A percentile compares a stretch with the other conserved stretches of the same genome.
Conservation (phyloP, 2,888 invertebrate species). For the Keiferia lycopersicella region DNA sequence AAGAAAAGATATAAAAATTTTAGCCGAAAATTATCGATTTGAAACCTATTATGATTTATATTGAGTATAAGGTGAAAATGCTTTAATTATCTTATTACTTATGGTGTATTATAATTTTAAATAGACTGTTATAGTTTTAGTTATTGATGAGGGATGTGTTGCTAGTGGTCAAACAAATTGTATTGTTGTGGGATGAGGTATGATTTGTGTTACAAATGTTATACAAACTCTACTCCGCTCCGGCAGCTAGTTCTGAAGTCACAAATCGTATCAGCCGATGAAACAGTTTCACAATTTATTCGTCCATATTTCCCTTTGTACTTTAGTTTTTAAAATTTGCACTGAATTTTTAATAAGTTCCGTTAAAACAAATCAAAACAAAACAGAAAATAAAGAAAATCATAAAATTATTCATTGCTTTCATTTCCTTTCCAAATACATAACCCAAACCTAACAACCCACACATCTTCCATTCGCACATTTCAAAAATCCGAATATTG, state of each 20-base stretch:
- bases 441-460: not conserved
- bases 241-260: slow-evolving; percentile 51
- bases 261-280: slow-evolving; percentile 53
- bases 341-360: slow-evolving; percentile 71
- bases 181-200: slow-evolving; percentile 44
- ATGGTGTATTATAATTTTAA: slow-evolving; percentile 79
- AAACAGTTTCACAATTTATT: slow-evolving; percentile 50
- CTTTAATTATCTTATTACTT: slow-evolving; percentile 80
- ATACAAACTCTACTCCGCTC: slow-evolving; percentile 30
- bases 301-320: slow-evolving; percentile 56
- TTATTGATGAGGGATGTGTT: slow-evolving; percentile 59
- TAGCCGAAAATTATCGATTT: slow-evolving; percentile 68
- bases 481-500: too few relatives aligned
- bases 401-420: slow-evolving; percentile 32
- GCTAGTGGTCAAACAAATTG: slow-evolving; percentile 55
- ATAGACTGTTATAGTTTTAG: slow-evolving; percentile 81
- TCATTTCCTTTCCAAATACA: slow-evolving; percentile 29
- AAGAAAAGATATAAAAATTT: slow-evolving; percentile 54
- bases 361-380: slow-evolving; percentile 54
- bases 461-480: not conserved
- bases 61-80: slow-evolving; percentile 79
- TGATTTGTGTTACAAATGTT: slow-evolving; percentile 29
- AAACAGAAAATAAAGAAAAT: slow-evolving; percentile 64
- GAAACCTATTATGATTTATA: slow-evolving; percentile 75
- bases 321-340: slow-evolving; percentile 64